A percentile compares a stretch with the other conserved stretches of the same genome.
These are phyloP conservation scores for Psilopsiagon aymara DNA, from an alignment of 2,113 vertebrate genomes.

Conservation along the genomic window DNA sequence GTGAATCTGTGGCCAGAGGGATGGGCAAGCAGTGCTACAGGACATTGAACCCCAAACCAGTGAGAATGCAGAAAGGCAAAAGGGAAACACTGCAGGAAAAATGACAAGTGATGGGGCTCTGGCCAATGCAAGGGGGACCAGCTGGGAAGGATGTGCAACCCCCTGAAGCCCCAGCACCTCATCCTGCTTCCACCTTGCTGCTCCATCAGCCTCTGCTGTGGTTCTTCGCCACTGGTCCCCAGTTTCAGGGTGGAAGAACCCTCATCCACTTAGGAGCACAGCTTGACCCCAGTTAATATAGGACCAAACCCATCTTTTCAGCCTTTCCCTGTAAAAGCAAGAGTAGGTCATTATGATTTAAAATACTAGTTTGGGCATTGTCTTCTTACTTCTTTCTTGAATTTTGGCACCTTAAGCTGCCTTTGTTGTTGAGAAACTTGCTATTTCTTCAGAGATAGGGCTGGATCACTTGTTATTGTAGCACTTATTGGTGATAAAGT, in stretches of 20 bases:
- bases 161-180: neutral
- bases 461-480: slow-evolving; percentile 83
- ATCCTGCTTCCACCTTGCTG: neutral
- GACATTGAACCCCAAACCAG: neutral
- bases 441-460: slow-evolving; percentile 74
- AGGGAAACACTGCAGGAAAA: neutral
- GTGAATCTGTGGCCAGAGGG: neutral
- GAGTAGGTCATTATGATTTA: slow-evolving; percentile 9
- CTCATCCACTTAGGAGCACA: rapidly evolving
- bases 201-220: neutral
- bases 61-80: neutral
- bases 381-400: slow-evolving; percentile 40
- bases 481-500: slow-evolving; percentile 85
- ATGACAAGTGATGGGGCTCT: neutral
- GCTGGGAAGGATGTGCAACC: neutral
- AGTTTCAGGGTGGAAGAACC: rapidly evolving
- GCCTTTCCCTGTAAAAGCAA: slow-evolving; percentile 42
- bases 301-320: slow-evolving; percentile 44
- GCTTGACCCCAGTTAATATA: neutral
- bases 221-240: neutral
- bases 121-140: too few species aligned
- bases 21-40: neutral
- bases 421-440: slow-evolving; percentile 75
- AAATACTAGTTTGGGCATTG: slow-evolving; percentile 11
- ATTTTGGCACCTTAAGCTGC: slow-evolving; percentile 36